Conservation (phyloP, 2,113 vertebrate species). For the Phaetusa simplex region DNA sequence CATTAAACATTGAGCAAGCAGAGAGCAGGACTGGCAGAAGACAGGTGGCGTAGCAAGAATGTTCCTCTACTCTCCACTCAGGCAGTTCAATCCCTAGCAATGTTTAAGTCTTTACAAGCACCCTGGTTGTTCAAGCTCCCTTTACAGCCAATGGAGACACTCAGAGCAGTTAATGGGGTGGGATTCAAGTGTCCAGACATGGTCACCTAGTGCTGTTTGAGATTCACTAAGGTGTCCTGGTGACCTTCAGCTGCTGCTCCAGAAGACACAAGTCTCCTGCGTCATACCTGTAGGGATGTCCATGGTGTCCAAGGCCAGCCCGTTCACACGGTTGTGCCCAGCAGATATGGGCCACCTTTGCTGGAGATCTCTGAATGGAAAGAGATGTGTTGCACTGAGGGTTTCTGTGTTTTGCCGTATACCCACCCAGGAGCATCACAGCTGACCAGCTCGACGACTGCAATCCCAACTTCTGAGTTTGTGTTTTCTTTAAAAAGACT, state of each 20-base stretch:
- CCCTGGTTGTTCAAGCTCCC: background rate
- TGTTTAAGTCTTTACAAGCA: background rate
- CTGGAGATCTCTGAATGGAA: background rate
- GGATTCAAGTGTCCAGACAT: background rate
- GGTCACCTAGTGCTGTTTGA: background rate
- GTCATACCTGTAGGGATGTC: background rate
- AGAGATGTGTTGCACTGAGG: background rate
- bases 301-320: background rate
- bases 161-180: background rate
- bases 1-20: background rate
- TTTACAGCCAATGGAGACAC: background rate
- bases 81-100: background rate
- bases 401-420: background rate
- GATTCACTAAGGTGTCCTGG: background rate
- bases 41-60: background rate
- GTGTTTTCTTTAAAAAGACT: background rate
- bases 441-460: background rate
- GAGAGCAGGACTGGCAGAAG: background rate
- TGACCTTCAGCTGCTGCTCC: background rate
- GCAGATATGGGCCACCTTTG: fast-evolving
- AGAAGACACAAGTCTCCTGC: background rate
- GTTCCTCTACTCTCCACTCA: background rate
- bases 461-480: background rate
- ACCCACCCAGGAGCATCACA: fast-evolving
- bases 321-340: background rate